Base-by-base conservation (phyloP, 2,113 vertebrate species). In the Myiozetetes cayanensis region DNA sequence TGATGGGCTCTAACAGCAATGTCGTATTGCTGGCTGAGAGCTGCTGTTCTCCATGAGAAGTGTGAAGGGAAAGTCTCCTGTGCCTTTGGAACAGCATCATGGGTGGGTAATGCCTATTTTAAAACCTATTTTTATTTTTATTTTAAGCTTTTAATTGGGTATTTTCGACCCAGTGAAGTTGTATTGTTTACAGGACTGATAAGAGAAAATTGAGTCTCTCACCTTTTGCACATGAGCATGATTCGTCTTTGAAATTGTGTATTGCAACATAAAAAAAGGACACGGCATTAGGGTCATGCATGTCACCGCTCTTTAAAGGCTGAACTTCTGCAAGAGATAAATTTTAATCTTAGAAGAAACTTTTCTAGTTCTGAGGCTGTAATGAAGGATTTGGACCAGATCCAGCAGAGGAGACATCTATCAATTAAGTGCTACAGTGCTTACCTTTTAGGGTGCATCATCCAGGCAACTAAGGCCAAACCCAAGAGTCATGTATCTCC, bases 191-290 rank as follows among this genome's bases (percentile, higher is more conserved):
- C 15, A 4, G 39, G 65, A 93, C 59, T 25, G 23, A 55, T 74
- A 92, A 91, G 25, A 95, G 87, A 97, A 94, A 97, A 96, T 93
- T 97, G 94, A 76, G 82, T 93, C 59, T 91, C 72, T 95, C 66
- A 95, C 76, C 87, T 96, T 95, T 96, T 5, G 8, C 87, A 93
- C 72, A 72, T 77, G 84, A 93, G 61, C 39, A 44, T 92, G 94
- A 96, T 96, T 93, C 81, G 90, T 95, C 79, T 94, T 95, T 85
- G 49, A 96, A 95, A 94, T 68, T 82, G 67, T 44, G 52, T 89
- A 52, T 41, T 73, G 30, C 41, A 73, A 76, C 19, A 61, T 7
- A 47, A 77, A 85, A 87, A 82, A 80, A 86, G 39, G 43, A 83
- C 14, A 30, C 0, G 2, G 35, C 44, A 37, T 65, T 82, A 90